Conservation (phyloP, 92 coral and sea anemone species). For the Bergia sp. region DNA sequence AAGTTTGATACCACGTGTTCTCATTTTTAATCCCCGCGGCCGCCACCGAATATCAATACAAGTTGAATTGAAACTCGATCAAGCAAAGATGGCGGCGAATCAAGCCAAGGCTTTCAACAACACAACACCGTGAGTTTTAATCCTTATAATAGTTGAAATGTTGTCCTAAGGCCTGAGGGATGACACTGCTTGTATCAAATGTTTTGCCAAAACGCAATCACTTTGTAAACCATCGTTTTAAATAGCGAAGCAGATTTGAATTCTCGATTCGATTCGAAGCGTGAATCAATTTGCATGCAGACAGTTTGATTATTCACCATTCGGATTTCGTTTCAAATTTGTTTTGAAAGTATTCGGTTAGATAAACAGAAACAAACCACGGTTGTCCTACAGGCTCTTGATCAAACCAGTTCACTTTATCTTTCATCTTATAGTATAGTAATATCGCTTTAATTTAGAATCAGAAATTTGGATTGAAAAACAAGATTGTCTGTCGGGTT, state of each 20-base stretch:
- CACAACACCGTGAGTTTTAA: constrained; percentile 13
- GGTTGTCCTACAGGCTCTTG: neutral
- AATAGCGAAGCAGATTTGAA: constrained; percentile 1
- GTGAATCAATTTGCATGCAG: constrained; percentile 30
- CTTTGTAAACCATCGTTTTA: neutral
- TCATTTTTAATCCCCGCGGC: constrained; percentile 13
- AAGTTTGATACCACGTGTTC: constrained; percentile 9
- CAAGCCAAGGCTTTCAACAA: constrained; percentile 34
- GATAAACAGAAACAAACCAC: neutral
- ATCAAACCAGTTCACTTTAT: neutral
- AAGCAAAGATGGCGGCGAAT: constrained; percentile 43
- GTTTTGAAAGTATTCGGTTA: constrained; percentile 4
- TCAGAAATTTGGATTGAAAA: neutral
- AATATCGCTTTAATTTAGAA: neutral
- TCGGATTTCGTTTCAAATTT: constrained; percentile 2
- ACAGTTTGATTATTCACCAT: constrained; percentile 11
- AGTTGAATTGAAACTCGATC: constrained; percentile 48
- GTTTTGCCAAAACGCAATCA: neutral
- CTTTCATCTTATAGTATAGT: too few species aligned
- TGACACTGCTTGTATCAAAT: neutral
- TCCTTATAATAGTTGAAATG: neutral
- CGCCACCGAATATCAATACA: constrained; percentile 18
- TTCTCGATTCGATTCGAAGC: constrained; percentile 34
- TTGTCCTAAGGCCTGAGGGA: neutral
- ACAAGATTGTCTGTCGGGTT: neutral